These are phyloP conservation scores for Drosophila rhopaloa DNA, from an alignment of 1,140 invertebrate species.

Conservation along the genomic window DNA sequence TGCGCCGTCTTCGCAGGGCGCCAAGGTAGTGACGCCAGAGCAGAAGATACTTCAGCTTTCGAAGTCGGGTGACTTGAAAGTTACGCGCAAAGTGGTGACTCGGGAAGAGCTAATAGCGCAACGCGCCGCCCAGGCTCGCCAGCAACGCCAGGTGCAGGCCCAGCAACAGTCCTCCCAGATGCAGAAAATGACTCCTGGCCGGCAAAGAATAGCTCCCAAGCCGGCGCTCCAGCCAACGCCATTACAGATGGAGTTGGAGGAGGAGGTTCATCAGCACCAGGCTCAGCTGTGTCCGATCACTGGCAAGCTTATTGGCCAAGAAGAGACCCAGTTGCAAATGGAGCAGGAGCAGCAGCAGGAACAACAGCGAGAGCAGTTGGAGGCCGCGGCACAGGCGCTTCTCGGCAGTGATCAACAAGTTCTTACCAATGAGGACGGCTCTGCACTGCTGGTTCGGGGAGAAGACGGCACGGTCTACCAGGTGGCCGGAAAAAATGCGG, in stretches of 20 bases:
- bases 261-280: conserved; percentile 66
- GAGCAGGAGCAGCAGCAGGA: conserved; percentile 78
- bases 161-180: conserved; percentile 53
- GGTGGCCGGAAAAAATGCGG: conserved; percentile 91
- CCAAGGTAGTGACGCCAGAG: conserved; percentile 74
- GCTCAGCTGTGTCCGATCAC: conserved; percentile 78
- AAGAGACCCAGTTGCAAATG: conserved; percentile 80
- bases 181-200: conserved; percentile 56
- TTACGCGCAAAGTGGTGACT: conserved; percentile 81
- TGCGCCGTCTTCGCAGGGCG: not conserved
- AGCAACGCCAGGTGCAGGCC: conserved; percentile 56
- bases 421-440: conserved; percentile 82
- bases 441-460: conserved; percentile 88
- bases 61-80: conserved; percentile 81
- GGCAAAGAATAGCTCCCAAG: conserved; percentile 53
- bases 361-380: conserved; percentile 69
- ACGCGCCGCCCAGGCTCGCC: conserved; percentile 53
- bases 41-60: conserved; percentile 82
- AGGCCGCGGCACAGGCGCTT: conserved; percentile 66
- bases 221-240: conserved; percentile 12
- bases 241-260: conserved; percentile 62
- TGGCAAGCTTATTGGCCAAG: conserved; percentile 75
- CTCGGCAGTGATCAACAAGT: conserved; percentile 75
- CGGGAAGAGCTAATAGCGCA: conserved; percentile 69
- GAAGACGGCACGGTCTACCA: conserved; percentile 87